Percentiles rank a stretch among this genome's conserved stretches.
Conservation (phyloP, 2,113 vertebrate species). For the Haemorhous mexicanus region DNA sequence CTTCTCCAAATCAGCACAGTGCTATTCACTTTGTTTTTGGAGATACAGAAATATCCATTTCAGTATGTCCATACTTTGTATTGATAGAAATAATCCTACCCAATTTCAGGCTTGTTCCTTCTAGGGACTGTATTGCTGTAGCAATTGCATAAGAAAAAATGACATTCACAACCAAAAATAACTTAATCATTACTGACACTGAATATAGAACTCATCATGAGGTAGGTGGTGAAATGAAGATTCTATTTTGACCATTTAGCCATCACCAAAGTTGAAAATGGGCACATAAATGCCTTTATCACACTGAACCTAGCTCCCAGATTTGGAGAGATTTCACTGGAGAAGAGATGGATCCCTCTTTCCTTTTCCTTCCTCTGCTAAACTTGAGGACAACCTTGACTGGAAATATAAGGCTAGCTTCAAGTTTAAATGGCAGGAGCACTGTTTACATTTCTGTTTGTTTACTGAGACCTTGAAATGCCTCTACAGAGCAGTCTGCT, state of each 20-base stretch:
- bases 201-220: not conserved
- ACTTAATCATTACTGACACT: not conserved
- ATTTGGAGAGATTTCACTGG: not conserved
- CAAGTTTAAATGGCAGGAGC: not conserved
- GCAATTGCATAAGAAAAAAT: not conserved
- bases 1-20: not conserved
- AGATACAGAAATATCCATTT: not conserved
- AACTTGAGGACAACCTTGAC: not conserved
- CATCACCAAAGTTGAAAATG: not conserved
- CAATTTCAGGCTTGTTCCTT: not conserved
- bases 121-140: not conserved
- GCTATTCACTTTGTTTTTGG: not conserved
- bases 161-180: not conserved
- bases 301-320: not conserved
- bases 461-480: slow-evolving; percentile 1
- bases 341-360: not conserved
- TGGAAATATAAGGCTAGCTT: not conserved
- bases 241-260: not conserved
- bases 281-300: not conserved
- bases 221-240: not conserved
- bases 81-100: not conserved
- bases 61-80: not conserved
- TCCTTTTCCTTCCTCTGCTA: not conserved
- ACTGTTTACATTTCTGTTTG: not conserved
- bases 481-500: not conserved